Base-by-base conservation (phyloP, 2,888 invertebrate genomes). In the Eumacrocentrus americanus region DNA sequence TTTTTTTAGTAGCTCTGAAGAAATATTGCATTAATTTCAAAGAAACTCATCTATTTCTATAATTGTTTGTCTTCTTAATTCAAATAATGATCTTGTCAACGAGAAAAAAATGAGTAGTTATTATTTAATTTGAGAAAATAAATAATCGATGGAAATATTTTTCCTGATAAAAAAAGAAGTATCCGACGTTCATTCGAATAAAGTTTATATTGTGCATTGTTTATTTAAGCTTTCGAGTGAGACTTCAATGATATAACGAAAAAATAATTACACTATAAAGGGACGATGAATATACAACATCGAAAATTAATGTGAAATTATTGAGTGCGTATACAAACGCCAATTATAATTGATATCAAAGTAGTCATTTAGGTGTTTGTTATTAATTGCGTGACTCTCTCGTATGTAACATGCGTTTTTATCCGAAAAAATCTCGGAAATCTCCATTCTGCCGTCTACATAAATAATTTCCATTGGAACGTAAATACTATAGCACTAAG, bases 341-440 rank as follows among this genome's bases (percentile, higher is more conserved):
- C 4, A 4, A 16, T 48, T n/a, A 11, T n/a, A 16, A 16, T 50
- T 14, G 35, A 50, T 18, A 46, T 20, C 12, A 25, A 22, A 11
- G 14, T 23, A 20, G 20, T 18, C 9, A 11, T 46, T 14, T 25
- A 46, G 25, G n/a, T 5, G 23, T 12, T 46, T 46, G 46, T 46
- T 46, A 25, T 25, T 1, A 48, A 48, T 48, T 6, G 11, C 4
- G 48, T 48, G 44, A 44, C n/a, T 44, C n/a, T 40, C 16, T 40
- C 11, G 18, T 20, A n/a, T 18, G 42, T 22, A 25, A 12, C 25
- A 3, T 12, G 46, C 6, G 14, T 25, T 46, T 46, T 22, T 25
- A 25, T 12, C 3, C 2, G n/a, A n/a, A 46, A 46, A 22, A 1
- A 23, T n/a, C 14, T n/a, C 25, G 25, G 25, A 5, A 46, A 46